phyloP scores from a whole-genome alignment of 2,888 invertebrate species.

The Aethes cnicana region DNA sequence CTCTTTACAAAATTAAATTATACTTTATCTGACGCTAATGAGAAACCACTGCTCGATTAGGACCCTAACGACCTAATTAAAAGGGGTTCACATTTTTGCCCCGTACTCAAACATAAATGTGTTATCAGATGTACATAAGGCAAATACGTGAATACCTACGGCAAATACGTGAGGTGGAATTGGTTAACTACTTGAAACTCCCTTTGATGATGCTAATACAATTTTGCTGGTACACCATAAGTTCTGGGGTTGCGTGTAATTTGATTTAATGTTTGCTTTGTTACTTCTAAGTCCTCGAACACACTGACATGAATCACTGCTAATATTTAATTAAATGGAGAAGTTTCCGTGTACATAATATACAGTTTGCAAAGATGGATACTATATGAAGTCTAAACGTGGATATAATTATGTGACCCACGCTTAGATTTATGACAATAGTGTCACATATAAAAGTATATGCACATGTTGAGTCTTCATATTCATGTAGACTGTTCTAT shows the following conservation, averaged over 20 bases:
- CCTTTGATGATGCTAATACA: conserved; percentile 24
- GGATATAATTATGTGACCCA: too few relatives aligned
- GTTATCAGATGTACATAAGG: not conserved
- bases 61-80: conserved; percentile 19
- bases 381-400: too few relatives aligned
- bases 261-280: conserved; percentile 27
- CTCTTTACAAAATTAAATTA: conserved; percentile 1
- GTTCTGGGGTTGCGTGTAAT: conserved; percentile 22
- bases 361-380: too few relatives aligned
- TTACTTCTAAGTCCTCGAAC: conserved; percentile 12
- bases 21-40: conserved; percentile 11
- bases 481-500: too few relatives aligned
- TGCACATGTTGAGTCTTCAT: too few relatives aligned
- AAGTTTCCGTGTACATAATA: too few relatives aligned
- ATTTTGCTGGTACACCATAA: conserved; percentile 25
- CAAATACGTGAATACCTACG: not conserved
- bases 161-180: not conserved
- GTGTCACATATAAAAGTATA: too few relatives aligned
- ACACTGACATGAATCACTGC: not conserved
- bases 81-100: conserved; percentile 15
- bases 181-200: conserved; percentile 8
- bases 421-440: too few relatives aligned
- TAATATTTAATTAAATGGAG: too few relatives aligned
- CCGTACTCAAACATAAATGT: not conserved
- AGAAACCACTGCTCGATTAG: conserved; percentile 10